Evolutionary conservation across 2,888 invertebrate species (phyloP), one percentile per base, ranked within the genome.

Genomic region (Acanthosepion lycidas): DNA sequence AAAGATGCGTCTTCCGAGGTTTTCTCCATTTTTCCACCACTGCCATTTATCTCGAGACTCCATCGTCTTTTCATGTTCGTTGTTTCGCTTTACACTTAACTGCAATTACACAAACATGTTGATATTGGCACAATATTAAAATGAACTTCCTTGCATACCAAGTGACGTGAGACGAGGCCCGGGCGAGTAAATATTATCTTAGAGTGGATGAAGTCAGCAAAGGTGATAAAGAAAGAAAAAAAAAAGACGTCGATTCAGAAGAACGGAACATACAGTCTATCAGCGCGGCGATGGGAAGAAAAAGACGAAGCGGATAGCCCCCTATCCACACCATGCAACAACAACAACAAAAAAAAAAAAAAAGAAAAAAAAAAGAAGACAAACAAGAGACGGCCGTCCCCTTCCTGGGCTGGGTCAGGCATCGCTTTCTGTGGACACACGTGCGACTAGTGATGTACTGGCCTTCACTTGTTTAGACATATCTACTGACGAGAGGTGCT

Each of bases 51-150:
- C n/a, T 78, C 15, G 6, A 1, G 20, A 23, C 20, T 15, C 15
- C n/a, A 0, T 9, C n/a, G 78, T 78, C 78, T 78, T 78, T 78
- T 78, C 78, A n/a, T 78, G 4, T n/a, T 1, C n/a, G 78, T 78
- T 78, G 78, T 78, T 78, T 78, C n/a, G 78, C 18, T 78, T 78
- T 33, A 78, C 23, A 78, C 78, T 78, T 78, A 78, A 78, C 78
- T 78, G 78, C 4, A 78, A 78, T 78, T 78, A 78, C n/a, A 78
- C 78, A 78, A 78, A 78, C 78, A 78, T 78, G 78, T 78, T 78
- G n/a, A 78, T 78, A 78, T 78, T 78, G 78, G 78, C 78, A n/a
- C 78, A 78, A 78, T 78, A 78, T 78, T 78, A 78, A 78, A 78
- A 78, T 78, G 78, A 78, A 78, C 78, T 78, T 78, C 78, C 78